These are phyloP conservation scores for Drosophila formosana DNA, from an alignment of 2,888 invertebrate species.

Conservation along the genomic window DNA sequence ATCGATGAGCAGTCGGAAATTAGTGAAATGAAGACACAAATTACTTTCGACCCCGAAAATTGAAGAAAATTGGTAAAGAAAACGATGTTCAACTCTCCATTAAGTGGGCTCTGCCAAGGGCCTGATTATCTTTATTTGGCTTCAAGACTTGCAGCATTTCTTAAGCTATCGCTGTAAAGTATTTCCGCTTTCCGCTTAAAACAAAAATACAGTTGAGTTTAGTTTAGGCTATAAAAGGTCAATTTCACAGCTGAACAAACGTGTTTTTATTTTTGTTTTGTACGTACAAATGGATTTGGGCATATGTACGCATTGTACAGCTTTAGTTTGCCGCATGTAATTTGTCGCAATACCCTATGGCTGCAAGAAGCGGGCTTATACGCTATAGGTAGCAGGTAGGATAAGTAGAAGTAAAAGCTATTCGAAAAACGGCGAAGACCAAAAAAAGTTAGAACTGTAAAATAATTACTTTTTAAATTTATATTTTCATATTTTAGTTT, in stretches of 20 bases:
- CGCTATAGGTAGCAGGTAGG: not conserved
- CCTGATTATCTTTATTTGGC: slow-evolving; percentile 31
- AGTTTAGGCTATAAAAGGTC: slow-evolving; percentile 66
- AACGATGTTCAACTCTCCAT: slow-evolving; percentile 29
- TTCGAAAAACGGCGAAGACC: too few species aligned
- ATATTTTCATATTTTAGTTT: too few species aligned
- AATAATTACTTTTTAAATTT: too few species aligned
- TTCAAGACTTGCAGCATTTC: slow-evolving; percentile 26
- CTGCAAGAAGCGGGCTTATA: not conserved
- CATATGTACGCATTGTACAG: slow-evolving; percentile 42
- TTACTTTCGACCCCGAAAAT: slow-evolving; percentile 25
- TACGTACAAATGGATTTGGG: slow-evolving; percentile 21
- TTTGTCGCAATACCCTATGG: slow-evolving; percentile 11
- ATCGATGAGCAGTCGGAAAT: slow-evolving; percentile 13
- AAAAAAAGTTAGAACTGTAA: too few species aligned
- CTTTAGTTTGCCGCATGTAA: slow-evolving; percentile 24
- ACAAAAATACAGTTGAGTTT: slow-evolving; percentile 24
- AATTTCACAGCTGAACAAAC: slow-evolving; percentile 76
- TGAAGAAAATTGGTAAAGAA: slow-evolving; percentile 26
- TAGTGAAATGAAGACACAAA: slow-evolving; percentile 23
- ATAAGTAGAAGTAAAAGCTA: not conserved
- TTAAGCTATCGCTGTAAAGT: slow-evolving; percentile 45
- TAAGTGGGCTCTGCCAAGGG: slow-evolving; percentile 34
- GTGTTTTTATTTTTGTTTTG: slow-evolving; percentile 47
- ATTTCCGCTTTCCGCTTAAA: slow-evolving; percentile 62